Conservation (phyloP, 2,888 invertebrate species). For the Acleris sparsana region DNA sequence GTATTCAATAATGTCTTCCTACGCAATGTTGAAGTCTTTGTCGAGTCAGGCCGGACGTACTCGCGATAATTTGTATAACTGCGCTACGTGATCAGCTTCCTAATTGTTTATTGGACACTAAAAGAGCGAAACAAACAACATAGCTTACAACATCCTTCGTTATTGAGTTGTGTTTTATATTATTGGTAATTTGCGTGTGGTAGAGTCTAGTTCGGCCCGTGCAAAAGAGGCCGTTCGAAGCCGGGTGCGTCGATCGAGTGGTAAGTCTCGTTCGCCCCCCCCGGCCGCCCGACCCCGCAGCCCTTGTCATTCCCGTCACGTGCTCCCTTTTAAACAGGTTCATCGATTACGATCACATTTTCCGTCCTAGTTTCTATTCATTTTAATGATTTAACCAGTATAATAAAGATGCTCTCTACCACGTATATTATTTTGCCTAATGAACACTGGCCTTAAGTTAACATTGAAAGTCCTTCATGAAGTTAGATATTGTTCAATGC, state of each 20-base stretch:
- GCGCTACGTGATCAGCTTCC: slow-evolving; percentile 25
- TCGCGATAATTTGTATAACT: slow-evolving; percentile 26
- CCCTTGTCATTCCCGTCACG: slow-evolving; percentile 36
- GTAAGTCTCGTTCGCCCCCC: slow-evolving; percentile 21
- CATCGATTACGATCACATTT: slow-evolving; percentile 39
- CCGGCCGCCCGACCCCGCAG: slow-evolving; percentile 34
- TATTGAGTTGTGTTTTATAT: neutral
- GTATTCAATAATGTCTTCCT: slow-evolving; percentile 24
- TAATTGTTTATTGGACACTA: slow-evolving; percentile 6
- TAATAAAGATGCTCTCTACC: neutral
- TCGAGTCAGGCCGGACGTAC: slow-evolving; percentile 11
- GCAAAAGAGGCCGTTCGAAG: slow-evolving; percentile 28
- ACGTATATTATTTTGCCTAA: slow-evolving; percentile 8
- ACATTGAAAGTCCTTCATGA: slow-evolving; percentile 14
- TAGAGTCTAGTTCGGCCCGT: slow-evolving; percentile 21
- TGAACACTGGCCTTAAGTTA: slow-evolving; percentile 19
- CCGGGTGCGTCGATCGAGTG: slow-evolving; percentile 40
- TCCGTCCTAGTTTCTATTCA: slow-evolving; percentile 27
- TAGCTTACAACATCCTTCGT: neutral
- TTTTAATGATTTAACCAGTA: slow-evolving; percentile 19
- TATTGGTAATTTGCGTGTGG: neutral
- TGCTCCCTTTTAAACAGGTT: slow-evolving; percentile 41
- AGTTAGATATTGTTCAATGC: slow-evolving; percentile 6
- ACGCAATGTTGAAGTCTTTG: slow-evolving; percentile 26
- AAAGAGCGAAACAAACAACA: neutral